Evolutionary conservation across 2,888 invertebrate species (phyloP).

Genomic region (Euzophera pinguis): DNA sequence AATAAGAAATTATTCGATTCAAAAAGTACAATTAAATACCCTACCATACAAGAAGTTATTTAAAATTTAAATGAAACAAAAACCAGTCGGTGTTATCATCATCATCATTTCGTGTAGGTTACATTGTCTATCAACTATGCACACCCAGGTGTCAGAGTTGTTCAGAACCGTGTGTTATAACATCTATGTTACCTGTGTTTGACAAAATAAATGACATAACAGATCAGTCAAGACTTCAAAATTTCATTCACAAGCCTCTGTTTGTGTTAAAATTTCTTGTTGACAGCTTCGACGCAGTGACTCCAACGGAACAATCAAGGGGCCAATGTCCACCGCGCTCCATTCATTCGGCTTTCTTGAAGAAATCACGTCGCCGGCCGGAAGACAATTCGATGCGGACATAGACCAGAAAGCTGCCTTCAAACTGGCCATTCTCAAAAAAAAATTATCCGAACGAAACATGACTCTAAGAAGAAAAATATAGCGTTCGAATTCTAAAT

Average conservation of each 20-base stretch:
- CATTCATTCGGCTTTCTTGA: conserved; percentile 74
- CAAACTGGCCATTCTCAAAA: conserved; percentile 42
- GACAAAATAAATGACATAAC: too few relatives aligned
- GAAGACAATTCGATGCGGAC: conserved; percentile 74
- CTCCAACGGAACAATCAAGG: conserved; percentile 49
- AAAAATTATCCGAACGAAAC: conserved; percentile 27
- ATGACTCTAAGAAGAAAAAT: conserved; percentile 14
- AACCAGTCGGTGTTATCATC: too few relatives aligned
- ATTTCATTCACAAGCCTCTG: neutral
- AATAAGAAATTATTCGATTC: too few relatives aligned
- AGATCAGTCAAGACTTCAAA: too few relatives aligned
- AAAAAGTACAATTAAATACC: too few relatives aligned
- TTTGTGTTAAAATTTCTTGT: neutral
- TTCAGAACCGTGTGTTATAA: too few relatives aligned
- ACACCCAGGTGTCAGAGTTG: too few relatives aligned
- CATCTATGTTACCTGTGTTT: too few relatives aligned
- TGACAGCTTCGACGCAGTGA: conserved; percentile 1
- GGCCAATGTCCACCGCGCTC: conserved; percentile 73
- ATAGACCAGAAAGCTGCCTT: conserved; percentile 61
- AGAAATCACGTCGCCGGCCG: conserved; percentile 76
- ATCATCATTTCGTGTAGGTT: too few relatives aligned
- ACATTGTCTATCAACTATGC: too few relatives aligned
- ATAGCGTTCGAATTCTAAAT: conserved; percentile 12
- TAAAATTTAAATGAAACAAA: too few relatives aligned
- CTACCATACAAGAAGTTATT: too few relatives aligned